A percentile compares a stretch with the other conserved stretches of the same genome.
Evolutionary conservation across 2,797 vertebrate species (phyloP).

Genomic region (Lophotriccus pileatus): DNA sequence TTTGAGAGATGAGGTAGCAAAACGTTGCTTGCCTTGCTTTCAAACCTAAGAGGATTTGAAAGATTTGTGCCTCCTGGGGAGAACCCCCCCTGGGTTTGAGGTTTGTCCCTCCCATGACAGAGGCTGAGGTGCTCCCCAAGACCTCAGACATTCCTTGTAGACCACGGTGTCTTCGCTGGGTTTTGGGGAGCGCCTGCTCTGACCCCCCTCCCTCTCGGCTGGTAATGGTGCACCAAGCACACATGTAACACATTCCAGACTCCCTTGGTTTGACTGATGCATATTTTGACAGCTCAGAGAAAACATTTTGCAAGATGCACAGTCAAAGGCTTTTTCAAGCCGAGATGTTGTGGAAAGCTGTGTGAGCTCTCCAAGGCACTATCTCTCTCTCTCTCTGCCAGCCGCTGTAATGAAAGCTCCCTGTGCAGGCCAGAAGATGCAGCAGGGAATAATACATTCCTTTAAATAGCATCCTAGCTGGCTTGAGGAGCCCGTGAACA

Average conservation of each 20-base stretch:
- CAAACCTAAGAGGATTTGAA: not conserved
- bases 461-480: conserved; percentile 42
- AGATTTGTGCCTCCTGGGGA: not conserved
- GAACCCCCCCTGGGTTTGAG: not conserved
- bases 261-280: not conserved
- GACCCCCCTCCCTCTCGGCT: not conserved
- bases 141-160: not conserved
- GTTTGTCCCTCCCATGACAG: not conserved
- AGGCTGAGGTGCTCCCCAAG: not conserved
- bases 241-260: not conserved
- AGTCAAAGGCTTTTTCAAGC: conserved; percentile 47
- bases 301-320: conserved; percentile 49
- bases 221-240: rapidly evolving
- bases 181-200: not conserved
- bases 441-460: conserved; percentile 33
- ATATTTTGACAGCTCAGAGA: conserved; percentile 31
- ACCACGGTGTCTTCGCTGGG: rapidly evolving
- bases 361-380: not conserved
- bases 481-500: not conserved
- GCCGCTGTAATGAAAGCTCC: conserved; percentile 21
- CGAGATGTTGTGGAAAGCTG: not conserved
- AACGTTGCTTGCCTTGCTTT: not conserved
- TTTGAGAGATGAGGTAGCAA: no score
- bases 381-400: conserved; percentile 13
- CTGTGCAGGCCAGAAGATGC: conserved; percentile 26